Percentiles rank a stretch among this genome's conserved stretches.
phyloP scores from a whole-genome alignment of 2,797 vertebrate species.

The Dendrocincla fuliginosa region DNA sequence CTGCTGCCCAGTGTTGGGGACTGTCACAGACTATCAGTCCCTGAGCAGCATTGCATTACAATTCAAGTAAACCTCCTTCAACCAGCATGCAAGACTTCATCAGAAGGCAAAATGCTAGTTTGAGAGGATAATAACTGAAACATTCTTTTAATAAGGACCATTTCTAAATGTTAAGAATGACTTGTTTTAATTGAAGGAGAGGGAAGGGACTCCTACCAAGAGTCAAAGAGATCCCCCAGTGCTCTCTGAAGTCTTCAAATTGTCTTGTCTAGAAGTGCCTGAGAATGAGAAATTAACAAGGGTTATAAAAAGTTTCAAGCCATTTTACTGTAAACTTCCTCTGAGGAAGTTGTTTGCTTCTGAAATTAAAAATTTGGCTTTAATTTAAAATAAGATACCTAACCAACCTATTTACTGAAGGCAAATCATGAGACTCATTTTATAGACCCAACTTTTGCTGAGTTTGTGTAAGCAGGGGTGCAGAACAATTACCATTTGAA shows the following conservation, averaged over 20 bases:
- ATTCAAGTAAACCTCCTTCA: slow-evolving; percentile 42
- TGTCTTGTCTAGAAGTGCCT: neutral
- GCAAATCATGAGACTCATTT: slow-evolving; percentile 6
- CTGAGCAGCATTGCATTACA: slow-evolving; percentile 3
- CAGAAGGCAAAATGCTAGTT: slow-evolving; percentile 1
- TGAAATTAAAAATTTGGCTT: neutral
- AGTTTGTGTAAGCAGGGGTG: slow-evolving; percentile 29
- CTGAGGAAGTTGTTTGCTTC: neutral
- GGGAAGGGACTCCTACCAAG: slow-evolving; percentile 43
- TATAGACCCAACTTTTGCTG: neutral
- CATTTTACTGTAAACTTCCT: neutral
- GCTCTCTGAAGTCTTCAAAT: neutral
- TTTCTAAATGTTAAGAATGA: slow-evolving; percentile 56
- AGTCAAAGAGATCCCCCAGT: slow-evolving; percentile 23
- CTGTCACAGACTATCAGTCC: neutral
- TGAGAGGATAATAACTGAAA: slow-evolving; percentile 58
- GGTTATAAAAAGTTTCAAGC: neutral
- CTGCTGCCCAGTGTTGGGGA: neutral
- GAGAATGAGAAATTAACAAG: neutral
- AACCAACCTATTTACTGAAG: neutral
- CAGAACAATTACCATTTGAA: slow-evolving; percentile 60
- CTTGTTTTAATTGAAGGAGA: slow-evolving; percentile 60
- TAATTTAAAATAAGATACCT: neutral
- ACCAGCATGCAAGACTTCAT: slow-evolving; percentile 39
- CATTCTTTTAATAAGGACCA: slow-evolving; percentile 43